Conservation (phyloP, 2,113 vertebrate species). For the Noctilio leporinus region DNA sequence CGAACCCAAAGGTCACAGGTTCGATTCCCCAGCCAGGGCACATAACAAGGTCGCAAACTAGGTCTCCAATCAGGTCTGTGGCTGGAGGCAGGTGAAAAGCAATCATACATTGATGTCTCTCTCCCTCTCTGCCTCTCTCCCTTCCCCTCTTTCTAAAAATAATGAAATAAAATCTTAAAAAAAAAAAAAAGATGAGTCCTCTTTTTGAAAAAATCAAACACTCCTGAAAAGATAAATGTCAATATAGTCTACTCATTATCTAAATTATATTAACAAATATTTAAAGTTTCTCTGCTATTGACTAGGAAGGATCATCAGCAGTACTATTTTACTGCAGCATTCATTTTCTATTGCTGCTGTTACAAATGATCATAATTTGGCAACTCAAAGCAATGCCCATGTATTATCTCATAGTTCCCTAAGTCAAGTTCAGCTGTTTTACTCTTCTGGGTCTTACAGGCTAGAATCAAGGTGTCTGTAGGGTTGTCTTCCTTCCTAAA, state of each 20-base stretch:
- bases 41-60: too few relatives aligned
- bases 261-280: neutral
- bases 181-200: too few relatives aligned
- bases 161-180: too few relatives aligned
- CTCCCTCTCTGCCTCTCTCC: too few relatives aligned
- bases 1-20: too few relatives aligned
- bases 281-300: neutral
- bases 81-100: too few relatives aligned
- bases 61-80: too few relatives aligned
- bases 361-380: neutral
- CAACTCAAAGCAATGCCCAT: neutral
- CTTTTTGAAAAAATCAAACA: neutral
- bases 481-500: neutral
- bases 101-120: too few relatives aligned
- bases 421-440: neutral
- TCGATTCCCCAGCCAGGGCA: too few relatives aligned
- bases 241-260: neutral
- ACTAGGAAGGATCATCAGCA: neutral
- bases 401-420: neutral
- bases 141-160: too few relatives aligned
- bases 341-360: neutral
- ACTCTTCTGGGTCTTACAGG: neutral
- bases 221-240: neutral
- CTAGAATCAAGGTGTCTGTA: neutral
- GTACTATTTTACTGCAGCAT: neutral